Evolutionary conservation across 2,113 vertebrate species (phyloP).

Genomic region (Pachypanchax playfairii): DNA sequence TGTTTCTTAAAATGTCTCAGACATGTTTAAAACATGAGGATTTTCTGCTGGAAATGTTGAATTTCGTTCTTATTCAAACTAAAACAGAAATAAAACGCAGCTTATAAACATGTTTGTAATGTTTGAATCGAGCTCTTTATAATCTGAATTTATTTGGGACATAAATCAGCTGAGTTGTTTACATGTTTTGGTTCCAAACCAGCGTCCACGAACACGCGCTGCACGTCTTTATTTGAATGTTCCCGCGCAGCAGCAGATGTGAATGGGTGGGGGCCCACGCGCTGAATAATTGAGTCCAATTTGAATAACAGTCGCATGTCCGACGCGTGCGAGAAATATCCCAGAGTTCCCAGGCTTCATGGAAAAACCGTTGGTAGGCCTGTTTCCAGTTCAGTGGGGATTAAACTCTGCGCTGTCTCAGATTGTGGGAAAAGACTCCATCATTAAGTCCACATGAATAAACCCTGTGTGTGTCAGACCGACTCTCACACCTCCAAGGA

Average conservation of each 20-base stretch:
- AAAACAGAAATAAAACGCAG: too few species aligned
- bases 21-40: too few species aligned
- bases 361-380: conserved; percentile 67
- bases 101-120: too few species aligned
- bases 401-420: conserved; percentile 29
- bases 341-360: conserved; percentile 60
- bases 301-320: conserved; percentile 85
- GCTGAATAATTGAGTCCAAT: conserved; percentile 72
- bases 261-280: conserved; percentile 45
- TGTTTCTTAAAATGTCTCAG: too few species aligned
- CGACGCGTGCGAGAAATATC: conserved; percentile 79
- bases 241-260: conserved; percentile 78
- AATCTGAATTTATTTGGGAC: too few species aligned
- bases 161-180: too few species aligned
- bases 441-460: conserved; percentile 40
- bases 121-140: too few species aligned
- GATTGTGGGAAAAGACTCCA: conserved; percentile 46
- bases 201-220: too few species aligned
- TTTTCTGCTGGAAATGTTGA: too few species aligned
- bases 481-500: too few species aligned
- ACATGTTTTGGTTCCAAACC: too few species aligned
- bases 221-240: conserved; percentile 61
- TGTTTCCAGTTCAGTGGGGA: conserved; percentile 47
- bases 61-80: too few species aligned
- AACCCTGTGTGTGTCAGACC: conserved; percentile 22